Base-by-base conservation (phyloP, 2,888 invertebrate species). In the Drosophila rellima region DNA sequence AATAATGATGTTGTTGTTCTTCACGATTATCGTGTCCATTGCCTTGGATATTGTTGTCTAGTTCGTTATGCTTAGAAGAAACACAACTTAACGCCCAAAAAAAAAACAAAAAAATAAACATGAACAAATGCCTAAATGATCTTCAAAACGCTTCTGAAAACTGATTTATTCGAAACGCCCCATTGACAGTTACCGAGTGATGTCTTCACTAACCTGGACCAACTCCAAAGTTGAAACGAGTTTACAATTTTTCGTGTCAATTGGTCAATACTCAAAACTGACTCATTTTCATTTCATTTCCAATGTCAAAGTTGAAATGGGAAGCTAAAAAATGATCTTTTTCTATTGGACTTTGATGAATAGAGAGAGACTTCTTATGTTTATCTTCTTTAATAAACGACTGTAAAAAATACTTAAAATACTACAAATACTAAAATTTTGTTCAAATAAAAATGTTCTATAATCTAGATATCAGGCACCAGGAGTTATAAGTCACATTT, bases 111-210 rank as follows among this genome's bases (percentile, higher is more conserved):
- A 26, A 26, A 6, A 26, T 26, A 7, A 26, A 6, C 59, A 65
- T 55, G 50, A 61, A 39, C 61, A 56, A 60, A 65, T 45, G 59
- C 26, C 44, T 47, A 64, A 68, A 48, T 47, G 63, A 20, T 39
- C 11, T 26, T 35, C 40, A 45, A 55, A 60, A 42, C n/a, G 15
- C 39, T 23, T 48, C 61, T 26, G n/a, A 68, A 61, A 72, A 72
- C 69, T 56, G 63, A 77, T 76, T 67, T 64, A 74, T 77, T 51
- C 57, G 70, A 67, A 67, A 77, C 70, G 72, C 65, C 68, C 47
- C 51, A 48, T 54, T 77, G 77, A 77, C 77, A 77, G 70, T 56
- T 70, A 37, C 48, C 37, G 60, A 59, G 37, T 67, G 77, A 74
- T 74, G 77, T 77, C 74, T 77, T 68, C 33, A 67, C 51, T 35